Percentiles rank a stretch among this genome's conserved stretches.
Conservation (phyloP, 2,888 invertebrate genomes). For the Hemaris fuciformis region DNA sequence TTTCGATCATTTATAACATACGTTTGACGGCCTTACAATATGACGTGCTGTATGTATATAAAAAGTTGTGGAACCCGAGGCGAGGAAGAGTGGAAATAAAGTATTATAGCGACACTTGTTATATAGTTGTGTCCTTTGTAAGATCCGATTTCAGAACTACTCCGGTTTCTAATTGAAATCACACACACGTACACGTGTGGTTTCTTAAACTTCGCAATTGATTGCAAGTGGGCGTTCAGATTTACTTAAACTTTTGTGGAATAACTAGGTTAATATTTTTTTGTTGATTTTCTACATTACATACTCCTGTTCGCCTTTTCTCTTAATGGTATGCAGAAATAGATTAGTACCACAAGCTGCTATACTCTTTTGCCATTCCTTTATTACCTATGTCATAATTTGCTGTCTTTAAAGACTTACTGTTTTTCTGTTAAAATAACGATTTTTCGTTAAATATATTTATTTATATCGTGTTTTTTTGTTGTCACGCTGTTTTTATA, state of each 20-base stretch:
- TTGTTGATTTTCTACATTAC: too few species aligned
- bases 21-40: slow-evolving; percentile 73
- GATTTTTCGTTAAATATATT: too few species aligned
- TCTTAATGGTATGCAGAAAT: too few species aligned
- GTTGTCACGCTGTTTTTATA: too few species aligned
- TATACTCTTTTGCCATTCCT: too few species aligned
- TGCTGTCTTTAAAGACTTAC: too few species aligned
- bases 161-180: slow-evolving; percentile 48
- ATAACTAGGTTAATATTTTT: not conserved
- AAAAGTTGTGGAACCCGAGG: slow-evolving; percentile 67
- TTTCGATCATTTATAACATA: slow-evolving; percentile 79
- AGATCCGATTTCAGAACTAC: slow-evolving; percentile 47
- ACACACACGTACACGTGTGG: not conserved
- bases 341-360: too few species aligned
- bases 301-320: too few species aligned
- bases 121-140: slow-evolving; percentile 65
- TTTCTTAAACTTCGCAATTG: slow-evolving; percentile 17
- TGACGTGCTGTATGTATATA: slow-evolving; percentile 42
- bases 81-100: slow-evolving; percentile 69
- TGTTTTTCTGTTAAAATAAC: too few species aligned
- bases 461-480: too few species aligned
- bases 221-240: not conserved
- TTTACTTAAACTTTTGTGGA: not conserved
- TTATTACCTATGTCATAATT: too few species aligned
- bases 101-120: slow-evolving; percentile 81